phyloP scores from a whole-genome alignment of 2,797 vertebrate genomes.

The Rhabdophis nuchalis region DNA sequence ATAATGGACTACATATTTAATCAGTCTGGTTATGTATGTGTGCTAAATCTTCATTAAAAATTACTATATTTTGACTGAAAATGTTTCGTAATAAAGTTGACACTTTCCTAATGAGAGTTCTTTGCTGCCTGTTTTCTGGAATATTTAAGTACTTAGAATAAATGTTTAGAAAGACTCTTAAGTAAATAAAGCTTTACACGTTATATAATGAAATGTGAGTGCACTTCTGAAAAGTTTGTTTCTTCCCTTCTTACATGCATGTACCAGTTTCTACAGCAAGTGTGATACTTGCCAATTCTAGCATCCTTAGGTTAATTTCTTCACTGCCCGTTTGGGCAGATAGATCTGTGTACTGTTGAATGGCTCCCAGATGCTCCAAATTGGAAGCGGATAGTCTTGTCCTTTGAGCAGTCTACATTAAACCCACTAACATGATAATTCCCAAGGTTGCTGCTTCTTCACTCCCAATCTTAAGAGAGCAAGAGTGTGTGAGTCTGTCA shows the following conservation, averaged over 20 bases:
- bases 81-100: not conserved
- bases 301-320: too few species aligned
- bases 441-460: too few species aligned
- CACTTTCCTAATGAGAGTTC: slow-evolving; percentile 10
- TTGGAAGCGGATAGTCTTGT: too few species aligned
- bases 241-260: not conserved
- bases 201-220: not conserved
- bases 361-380: too few species aligned
- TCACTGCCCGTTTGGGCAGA: too few species aligned
- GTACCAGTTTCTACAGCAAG: slow-evolving; percentile 17
- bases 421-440: too few species aligned
- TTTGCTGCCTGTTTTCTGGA: not conserved
- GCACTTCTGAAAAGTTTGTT: not conserved
- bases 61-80: not conserved
- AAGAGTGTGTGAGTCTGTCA: too few species aligned
- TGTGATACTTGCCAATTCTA: not conserved
- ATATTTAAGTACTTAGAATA: not conserved
- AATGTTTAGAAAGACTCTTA: not conserved
- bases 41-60: not conserved
- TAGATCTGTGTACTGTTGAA: too few species aligned
- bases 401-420: too few species aligned
- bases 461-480: too few species aligned
- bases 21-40: not conserved
- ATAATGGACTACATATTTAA: not conserved
- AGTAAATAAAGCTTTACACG: not conserved